Percentiles rank a stretch among this genome's conserved stretches.
Conservation (phyloP, 1,140 invertebrate genomes). For the Brachionus paranguensis region DNA sequence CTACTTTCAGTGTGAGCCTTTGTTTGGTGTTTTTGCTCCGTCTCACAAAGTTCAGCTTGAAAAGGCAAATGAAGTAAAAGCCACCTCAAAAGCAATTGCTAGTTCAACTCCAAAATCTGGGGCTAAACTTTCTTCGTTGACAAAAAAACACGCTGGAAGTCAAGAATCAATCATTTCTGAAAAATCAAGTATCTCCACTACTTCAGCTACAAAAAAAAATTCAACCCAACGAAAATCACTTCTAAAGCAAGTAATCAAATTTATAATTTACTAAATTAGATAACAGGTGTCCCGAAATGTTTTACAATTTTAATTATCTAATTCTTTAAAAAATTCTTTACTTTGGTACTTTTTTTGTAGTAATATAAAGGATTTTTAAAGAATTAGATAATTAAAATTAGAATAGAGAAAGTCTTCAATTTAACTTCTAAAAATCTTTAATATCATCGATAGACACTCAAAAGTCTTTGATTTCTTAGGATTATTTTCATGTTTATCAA, state of each 20-base stretch:
- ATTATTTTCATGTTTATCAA: too few species aligned
- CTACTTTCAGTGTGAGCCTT: constrained; percentile 84
- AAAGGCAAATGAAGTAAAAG: background rate
- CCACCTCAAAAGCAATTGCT: background rate
- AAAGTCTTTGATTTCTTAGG: too few species aligned
- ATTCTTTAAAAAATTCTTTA: too few species aligned
- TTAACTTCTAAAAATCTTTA: too few species aligned
- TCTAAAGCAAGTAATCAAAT: background rate
- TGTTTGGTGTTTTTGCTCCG: constrained; percentile 86
- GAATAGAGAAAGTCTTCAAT: too few species aligned
- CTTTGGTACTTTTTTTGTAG: too few species aligned
- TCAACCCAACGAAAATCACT: background rate
- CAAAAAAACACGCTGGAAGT: background rate
- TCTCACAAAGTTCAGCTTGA: constrained; percentile 55
- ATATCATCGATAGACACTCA: too few species aligned
- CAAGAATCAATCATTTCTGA: constrained; percentile 7
- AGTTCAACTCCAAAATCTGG: background rate
- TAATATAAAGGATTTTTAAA: too few species aligned
- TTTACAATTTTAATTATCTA: too few species aligned
- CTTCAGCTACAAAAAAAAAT: background rate
- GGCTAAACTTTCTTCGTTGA: background rate
- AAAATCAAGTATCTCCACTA: background rate
- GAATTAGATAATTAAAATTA: too few species aligned
- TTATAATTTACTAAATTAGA: too few species aligned
- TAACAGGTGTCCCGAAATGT: too few species aligned